phyloP scores from a whole-genome alignment of 1,140 invertebrate genomes.

The Ceratitis capitata region DNA sequence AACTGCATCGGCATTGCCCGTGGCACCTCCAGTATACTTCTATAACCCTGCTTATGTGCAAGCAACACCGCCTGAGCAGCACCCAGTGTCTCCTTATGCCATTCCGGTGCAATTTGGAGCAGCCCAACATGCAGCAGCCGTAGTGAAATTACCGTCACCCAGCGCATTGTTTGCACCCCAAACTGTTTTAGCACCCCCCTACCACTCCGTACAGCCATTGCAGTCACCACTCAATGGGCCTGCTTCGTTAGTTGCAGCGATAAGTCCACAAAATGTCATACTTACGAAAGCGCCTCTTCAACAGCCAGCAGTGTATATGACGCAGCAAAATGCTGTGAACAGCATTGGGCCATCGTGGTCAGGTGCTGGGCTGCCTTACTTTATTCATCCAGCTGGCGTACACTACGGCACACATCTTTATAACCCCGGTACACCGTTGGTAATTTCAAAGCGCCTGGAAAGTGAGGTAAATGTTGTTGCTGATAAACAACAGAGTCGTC shows the following conservation, averaged over 20 bases:
- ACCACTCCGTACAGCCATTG: background rate
- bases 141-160: background rate
- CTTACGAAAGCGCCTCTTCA: constrained; percentile 42
- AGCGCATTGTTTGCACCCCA: background rate
- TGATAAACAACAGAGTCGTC: constrained; percentile 38
- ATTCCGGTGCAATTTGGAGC: background rate
- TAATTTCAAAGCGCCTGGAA: constrained; percentile 41
- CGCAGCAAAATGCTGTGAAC: background rate
- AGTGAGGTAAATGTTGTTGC: background rate
- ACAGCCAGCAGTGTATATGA: background rate
- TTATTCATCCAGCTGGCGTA: constrained; percentile 58
- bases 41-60: background rate
- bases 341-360: constrained; percentile 32
- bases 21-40: background rate
- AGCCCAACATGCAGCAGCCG: background rate
- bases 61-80: background rate
- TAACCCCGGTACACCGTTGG: constrained; percentile 50
- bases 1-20: background rate
- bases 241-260: constrained; percentile 42
- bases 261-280: constrained; percentile 46
- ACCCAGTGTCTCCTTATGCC: background rate
- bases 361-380: constrained; percentile 50
- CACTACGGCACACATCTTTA: constrained; percentile 60
- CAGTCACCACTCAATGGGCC: background rate
- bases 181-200: background rate